Evolutionary conservation across 2,797 vertebrate genomes (phyloP).

Genomic region (Leuciscus waleckii): DNA sequence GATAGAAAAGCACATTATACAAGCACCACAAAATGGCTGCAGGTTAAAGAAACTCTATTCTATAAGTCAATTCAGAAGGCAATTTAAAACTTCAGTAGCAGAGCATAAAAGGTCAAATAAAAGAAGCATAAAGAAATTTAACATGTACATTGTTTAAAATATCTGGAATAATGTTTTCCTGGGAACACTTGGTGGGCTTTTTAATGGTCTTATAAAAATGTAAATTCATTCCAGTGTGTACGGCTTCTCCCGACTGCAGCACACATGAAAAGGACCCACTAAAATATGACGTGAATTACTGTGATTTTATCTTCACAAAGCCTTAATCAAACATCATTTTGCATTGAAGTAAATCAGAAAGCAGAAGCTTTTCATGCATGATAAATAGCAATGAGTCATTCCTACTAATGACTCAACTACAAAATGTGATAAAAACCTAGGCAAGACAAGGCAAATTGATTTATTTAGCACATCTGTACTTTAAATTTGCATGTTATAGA

Average conservation of each 20-base stretch:
- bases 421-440: neutral
- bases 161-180: neutral
- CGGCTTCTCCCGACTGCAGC: neutral
- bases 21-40: conserved; percentile 27
- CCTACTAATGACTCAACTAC: neutral
- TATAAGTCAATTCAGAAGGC: neutral
- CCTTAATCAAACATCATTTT: neutral
- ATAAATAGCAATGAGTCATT: conserved; percentile 13
- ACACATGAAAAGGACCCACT: neutral
- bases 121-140: neutral
- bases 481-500: neutral
- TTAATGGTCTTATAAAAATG: neutral
- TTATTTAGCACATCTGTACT: neutral
- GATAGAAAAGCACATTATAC: neutral
- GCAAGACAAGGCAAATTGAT: neutral
- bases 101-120: neutral
- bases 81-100: neutral
- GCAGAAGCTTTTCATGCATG: neutral
- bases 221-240: neutral
- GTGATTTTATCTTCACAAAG: neutral
- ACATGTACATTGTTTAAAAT: neutral
- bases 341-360: neutral
- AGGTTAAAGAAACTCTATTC: neutral
- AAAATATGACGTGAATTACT: neutral
- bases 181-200: neutral